These are phyloP conservation scores for Aphelenchoides bicaudatus DNA, from an alignment of 2,888 invertebrate genomes.

Conservation along the genomic window DNA sequence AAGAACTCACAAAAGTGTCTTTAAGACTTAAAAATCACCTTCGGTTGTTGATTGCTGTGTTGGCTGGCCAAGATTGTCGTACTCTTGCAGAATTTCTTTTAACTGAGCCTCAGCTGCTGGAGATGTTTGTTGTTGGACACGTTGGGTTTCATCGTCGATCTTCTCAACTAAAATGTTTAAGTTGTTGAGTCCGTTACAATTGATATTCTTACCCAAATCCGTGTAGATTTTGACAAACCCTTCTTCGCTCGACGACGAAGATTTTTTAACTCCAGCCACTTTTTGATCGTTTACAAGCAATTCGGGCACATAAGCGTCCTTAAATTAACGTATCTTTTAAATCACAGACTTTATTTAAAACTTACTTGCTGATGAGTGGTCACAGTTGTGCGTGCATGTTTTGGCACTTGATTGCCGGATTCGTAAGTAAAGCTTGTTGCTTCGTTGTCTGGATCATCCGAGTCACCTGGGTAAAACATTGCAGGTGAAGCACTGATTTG, in stretches of 20 bases:
- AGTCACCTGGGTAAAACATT: conserved; percentile 1
- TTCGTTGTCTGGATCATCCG: conserved; percentile 6
- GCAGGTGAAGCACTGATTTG: conserved; percentile 5
- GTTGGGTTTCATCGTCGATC: background rate
- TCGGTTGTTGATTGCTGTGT: too few species aligned
- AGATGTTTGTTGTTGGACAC: background rate
- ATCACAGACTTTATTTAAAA: background rate
- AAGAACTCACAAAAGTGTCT: background rate
- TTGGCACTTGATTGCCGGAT: too few species aligned
- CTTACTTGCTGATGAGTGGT: background rate
- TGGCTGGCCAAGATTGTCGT: too few species aligned
- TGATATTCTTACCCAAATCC: conserved; percentile 17
- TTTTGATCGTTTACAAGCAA: background rate
- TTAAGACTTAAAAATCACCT: too few species aligned
- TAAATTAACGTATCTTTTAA: background rate
- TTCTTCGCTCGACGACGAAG: conserved; percentile 37
- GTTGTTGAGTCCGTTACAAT: conserved; percentile 11
- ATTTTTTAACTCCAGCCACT: conserved; percentile 21
- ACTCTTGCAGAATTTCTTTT: conserved; percentile 4
- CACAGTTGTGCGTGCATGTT: background rate
- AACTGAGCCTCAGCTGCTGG: conserved; percentile 1
- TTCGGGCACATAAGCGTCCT: background rate
- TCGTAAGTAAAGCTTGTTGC: conserved; percentile 11
- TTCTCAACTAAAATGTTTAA: background rate
- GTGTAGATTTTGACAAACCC: conserved; percentile 39